A percentile compares a stretch with the other conserved stretches of the same genome.
Conservation (phyloP, 2,113 vertebrate genomes). For the Oenanthe oenanthe region DNA sequence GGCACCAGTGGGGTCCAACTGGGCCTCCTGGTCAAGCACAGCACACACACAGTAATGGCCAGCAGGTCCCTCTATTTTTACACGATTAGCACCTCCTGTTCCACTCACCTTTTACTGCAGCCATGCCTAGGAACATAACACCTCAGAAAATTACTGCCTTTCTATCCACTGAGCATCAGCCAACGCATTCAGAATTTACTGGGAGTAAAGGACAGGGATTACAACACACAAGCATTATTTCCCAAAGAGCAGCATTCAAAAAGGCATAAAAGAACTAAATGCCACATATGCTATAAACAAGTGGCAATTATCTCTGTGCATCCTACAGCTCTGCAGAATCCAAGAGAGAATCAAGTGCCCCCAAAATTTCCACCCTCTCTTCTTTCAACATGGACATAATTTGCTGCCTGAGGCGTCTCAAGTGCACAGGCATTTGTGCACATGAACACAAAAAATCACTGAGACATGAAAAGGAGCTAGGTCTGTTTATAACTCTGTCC, state of each 20-base stretch:
- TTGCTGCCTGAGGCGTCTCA: background rate
- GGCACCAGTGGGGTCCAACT: background rate
- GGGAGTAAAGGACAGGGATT: background rate
- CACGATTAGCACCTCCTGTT: background rate
- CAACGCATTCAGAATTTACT: background rate
- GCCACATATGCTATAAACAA: background rate
- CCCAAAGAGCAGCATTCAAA: background rate
- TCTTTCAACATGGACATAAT: background rate
- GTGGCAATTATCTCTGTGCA: background rate
- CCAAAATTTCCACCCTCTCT: background rate
- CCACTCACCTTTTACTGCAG: background rate
- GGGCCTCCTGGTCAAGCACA: background rate
- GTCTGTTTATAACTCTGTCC: background rate
- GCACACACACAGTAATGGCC: background rate
- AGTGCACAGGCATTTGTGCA: background rate
- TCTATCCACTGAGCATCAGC: background rate
- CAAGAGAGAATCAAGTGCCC: background rate
- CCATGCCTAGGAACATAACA: background rate
- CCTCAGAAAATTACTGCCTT: background rate
- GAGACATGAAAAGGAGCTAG: background rate
- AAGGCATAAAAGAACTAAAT: background rate
- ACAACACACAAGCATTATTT: background rate
- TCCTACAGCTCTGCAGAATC: background rate
- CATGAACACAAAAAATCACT: background rate
- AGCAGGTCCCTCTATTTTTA: background rate